Conservation (phyloP, 1,140 invertebrate genomes). For the Thalassaphorura encarpata region DNA sequence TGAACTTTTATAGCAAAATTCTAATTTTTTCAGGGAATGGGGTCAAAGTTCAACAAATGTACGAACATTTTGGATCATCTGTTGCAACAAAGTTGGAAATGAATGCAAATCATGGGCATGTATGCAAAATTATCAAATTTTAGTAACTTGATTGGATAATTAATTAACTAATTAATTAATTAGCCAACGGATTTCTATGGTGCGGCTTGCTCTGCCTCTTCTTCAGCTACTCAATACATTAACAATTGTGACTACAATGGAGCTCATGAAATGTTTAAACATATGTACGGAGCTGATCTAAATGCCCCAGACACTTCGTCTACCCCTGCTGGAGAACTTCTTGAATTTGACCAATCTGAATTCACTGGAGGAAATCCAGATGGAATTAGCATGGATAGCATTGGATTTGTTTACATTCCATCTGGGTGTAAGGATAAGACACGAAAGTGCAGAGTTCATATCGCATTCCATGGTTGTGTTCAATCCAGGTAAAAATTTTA, state of each 20-base stretch:
- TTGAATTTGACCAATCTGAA: constrained; percentile 34
- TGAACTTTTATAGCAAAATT: not conserved
- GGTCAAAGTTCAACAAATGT: constrained; percentile 31
- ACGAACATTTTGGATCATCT: constrained; percentile 32
- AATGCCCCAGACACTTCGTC: not conserved
- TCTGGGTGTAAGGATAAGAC: constrained; percentile 28
- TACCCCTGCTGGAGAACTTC: constrained; percentile 3
- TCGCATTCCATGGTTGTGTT: constrained; percentile 38
- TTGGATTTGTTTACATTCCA: constrained; percentile 37
- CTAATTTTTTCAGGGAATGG: constrained; percentile 29
- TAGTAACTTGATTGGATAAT: no score
- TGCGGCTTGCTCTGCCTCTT: constrained; percentile 31
- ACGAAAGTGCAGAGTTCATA: constrained; percentile 36
- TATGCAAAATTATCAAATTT: no score
- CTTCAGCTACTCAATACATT: constrained; percentile 29
- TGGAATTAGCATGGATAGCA: constrained; percentile 33
- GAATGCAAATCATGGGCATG: constrained; percentile 28
- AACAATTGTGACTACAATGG: constrained; percentile 37
- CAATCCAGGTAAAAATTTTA: constrained; percentile 33
- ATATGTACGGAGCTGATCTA: constrained; percentile 34
- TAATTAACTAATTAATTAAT: no score
- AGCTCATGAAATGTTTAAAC: constrained; percentile 36
- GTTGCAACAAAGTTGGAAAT: constrained; percentile 28
- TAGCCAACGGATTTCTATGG: constrained; percentile 38
- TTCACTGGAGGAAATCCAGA: constrained; percentile 30